Conservation (phyloP, 2,113 vertebrate species). For the Neolamprologus ventralis region DNA sequence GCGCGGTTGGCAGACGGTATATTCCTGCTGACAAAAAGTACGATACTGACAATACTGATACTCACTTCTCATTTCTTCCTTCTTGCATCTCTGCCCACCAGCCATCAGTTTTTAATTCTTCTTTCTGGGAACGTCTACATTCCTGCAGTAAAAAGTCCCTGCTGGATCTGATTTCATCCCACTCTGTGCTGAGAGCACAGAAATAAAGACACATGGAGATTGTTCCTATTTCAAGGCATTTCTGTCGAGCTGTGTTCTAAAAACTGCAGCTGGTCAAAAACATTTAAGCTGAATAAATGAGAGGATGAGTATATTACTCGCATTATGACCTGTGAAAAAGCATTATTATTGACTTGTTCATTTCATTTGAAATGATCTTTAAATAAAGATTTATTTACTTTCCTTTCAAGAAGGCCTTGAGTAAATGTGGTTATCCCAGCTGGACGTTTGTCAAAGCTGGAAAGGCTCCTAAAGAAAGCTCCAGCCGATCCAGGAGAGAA, state of each 20-base stretch:
- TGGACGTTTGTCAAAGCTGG: too few relatives aligned
- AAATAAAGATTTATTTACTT: background rate
- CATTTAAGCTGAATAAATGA: background rate
- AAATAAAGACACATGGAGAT: constrained; percentile 53
- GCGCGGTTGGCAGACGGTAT: background rate
- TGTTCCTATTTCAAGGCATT: background rate
- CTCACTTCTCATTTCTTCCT: background rate
- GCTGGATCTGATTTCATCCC: constrained; percentile 41
- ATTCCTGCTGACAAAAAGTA: background rate
- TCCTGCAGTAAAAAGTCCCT: constrained; percentile 52
- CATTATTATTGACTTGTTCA: background rate
- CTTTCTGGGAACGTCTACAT: constrained; percentile 23
- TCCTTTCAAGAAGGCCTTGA: rapidly evolving
- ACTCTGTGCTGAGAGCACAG: constrained; percentile 9
- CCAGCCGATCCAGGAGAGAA: too few relatives aligned
- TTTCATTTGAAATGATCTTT: background rate
- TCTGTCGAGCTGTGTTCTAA: background rate
- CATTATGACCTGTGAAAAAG: background rate
- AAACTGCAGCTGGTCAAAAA: background rate
- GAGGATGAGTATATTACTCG: background rate
- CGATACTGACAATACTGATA: background rate
- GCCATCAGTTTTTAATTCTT: constrained; percentile 10
- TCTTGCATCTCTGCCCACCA: background rate
- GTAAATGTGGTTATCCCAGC: too few relatives aligned
- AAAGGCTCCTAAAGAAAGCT: too few relatives aligned